Evolutionary conservation across 2,797 vertebrate genomes (phyloP).

Genomic region (Sebastes alutus): DNA sequence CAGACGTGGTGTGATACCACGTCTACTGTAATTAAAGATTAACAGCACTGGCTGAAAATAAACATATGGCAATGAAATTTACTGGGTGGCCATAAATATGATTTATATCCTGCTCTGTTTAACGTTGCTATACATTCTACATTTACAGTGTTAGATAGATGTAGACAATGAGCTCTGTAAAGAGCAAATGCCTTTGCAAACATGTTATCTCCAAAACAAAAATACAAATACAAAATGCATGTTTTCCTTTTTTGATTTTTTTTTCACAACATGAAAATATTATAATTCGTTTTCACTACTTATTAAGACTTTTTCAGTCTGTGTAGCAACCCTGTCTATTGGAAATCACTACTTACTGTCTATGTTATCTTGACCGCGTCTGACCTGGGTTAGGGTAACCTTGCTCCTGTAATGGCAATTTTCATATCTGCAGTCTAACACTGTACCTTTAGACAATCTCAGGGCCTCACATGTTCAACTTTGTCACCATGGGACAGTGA

Average conservation of each 20-base stretch:
- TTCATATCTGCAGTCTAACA: no score
- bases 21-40: constrained; percentile 20
- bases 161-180: not conserved
- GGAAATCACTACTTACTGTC: constrained; percentile 15
- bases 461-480: no score
- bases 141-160: not conserved
- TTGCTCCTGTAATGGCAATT: not conserved
- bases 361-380: constrained; percentile 10
- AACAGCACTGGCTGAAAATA: constrained; percentile 4
- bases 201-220: not conserved
- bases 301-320: not conserved
- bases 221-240: not conserved
- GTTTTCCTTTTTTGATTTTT: not conserved
- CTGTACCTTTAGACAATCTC: no score
- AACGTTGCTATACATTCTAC: not conserved
- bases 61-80: not conserved
- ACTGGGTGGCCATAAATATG: not conserved
- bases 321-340: not conserved
- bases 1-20: not conserved
- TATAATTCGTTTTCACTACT: not conserved
- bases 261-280: not conserved
- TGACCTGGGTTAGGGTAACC: constrained; percentile 1
- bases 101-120: not conserved
- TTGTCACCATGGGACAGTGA: no score
- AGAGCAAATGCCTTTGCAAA: not conserved